These are phyloP conservation scores for Clitarchus hookeri DNA, from an alignment of 2,888 invertebrate genomes.

Conservation along the genomic window DNA sequence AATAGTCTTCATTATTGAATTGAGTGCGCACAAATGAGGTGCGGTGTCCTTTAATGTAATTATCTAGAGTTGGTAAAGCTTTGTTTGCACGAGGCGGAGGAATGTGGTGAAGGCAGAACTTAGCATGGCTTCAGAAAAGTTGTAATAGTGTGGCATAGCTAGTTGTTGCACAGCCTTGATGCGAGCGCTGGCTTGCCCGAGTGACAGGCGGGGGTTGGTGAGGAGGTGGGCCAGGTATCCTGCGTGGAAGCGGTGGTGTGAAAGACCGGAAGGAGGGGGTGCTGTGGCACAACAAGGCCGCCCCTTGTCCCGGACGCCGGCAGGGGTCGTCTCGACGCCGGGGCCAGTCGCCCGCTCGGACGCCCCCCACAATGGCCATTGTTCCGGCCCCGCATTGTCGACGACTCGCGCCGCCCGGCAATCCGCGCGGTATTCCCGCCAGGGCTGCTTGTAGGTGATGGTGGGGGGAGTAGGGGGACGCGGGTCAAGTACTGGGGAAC, in stretches of 20 bases:
- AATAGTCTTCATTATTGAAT: no score
- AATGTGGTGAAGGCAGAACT: no score
- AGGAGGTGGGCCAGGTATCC: not conserved
- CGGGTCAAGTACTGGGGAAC: not conserved
- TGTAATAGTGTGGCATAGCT: no score
- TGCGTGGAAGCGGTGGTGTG: not conserved
- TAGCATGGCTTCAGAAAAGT: no score
- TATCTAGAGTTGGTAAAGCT: no score
- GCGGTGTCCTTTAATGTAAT: no score
- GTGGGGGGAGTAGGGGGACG: not conserved
- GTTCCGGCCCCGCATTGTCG: not conserved
- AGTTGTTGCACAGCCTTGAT: no score
- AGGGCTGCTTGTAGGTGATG: not conserved
- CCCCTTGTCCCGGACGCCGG: no score
- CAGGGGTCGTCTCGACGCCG: not conserved
- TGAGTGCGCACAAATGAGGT: no score
- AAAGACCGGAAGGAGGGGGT: not conserved
- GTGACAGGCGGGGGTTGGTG: no score
- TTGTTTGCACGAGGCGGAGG: no score
- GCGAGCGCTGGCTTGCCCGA: no score
- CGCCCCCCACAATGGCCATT: not conserved
- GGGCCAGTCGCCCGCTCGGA: not conserved
- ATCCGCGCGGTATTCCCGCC: not conserved
- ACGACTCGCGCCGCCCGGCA: not conserved
- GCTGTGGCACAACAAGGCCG: not conserved